Base-by-base conservation (phyloP, 2,888 invertebrate species). In the Lithophane semibrunnea region DNA sequence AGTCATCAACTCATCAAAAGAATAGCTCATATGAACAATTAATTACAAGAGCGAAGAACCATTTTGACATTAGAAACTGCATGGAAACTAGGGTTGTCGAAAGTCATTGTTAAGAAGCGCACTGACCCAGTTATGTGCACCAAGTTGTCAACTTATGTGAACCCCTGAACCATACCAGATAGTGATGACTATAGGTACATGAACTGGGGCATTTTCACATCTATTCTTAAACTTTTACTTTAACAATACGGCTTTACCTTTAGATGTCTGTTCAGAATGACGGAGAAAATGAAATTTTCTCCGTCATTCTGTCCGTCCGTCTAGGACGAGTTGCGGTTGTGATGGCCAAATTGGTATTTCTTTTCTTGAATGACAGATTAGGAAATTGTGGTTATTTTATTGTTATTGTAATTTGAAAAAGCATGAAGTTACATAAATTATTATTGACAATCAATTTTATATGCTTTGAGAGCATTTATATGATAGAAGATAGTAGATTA, bases 21-120 rank as follows among this genome's bases (percentile, higher is more conserved):
- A 75, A 68, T 21, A 13, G 1, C 47, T 29, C 37, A 18, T 21
- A 73, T 66, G 24, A 54, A 79, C 73, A 52, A 83, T 79, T 82
- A 83, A 82, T 72, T 73, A 73, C 52, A n/a, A 29, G 5, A 68
- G 69, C 47, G 69, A 75, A 80, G 68, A 86, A 71, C 65, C 54
- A 76, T 86, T 89, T 90, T 89, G 89, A 90, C 90, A 90, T 91
- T 92, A 93, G 92, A 94, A 93, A 93, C 84, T 72, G 73, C 87
- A 85, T 90, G 90, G 91, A 93, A 94, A 92, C 86, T 79, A 92
- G 89, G 93, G 92, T 91, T 91, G 90, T 86, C 84, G 90, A 89
- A 90, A 92, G 91, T 85, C 85, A 92, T 93, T 93, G 93, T 93
- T 85, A 84, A 44, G 49, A 82, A 72, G 86, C 76, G 74, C 88